A percentile compares a stretch with the other conserved stretches of the same genome.
Evolutionary conservation across 1,140 invertebrate species (phyloP).

Genomic region (Dufourea novaeangliae): DNA sequence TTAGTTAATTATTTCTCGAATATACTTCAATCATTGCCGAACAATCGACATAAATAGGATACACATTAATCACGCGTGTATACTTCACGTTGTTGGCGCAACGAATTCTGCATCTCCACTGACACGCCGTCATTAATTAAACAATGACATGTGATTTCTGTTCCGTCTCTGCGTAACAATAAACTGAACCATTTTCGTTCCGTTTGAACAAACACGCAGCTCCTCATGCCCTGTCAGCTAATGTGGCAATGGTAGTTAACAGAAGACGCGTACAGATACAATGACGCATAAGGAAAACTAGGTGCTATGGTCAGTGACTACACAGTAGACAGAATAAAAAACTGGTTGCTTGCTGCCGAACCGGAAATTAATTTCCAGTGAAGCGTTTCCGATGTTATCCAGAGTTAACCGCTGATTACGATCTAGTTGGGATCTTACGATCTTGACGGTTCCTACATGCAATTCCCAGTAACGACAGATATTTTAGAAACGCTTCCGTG

Average conservation of each 20-base stretch:
- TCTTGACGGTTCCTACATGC: background rate
- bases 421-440: constrained; percentile 14
- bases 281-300: background rate
- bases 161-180: background rate
- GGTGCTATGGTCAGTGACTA: background rate
- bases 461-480: constrained; percentile 42
- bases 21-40: background rate
- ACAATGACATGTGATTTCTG: background rate
- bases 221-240: background rate
- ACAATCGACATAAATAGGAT: constrained; percentile 11
- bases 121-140: constrained; percentile 22
- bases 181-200: background rate
- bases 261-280: background rate
- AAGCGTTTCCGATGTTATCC: background rate
- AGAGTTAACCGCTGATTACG: constrained; percentile 16
- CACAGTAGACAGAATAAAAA: background rate
- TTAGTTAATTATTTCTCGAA: constrained; percentile 11
- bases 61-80: background rate
- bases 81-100: background rate
- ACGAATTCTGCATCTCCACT: constrained; percentile 14
- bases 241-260: background rate
- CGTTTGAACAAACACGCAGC: too few species aligned
- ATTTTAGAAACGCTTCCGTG: constrained; percentile 26
- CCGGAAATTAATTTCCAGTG: constrained; percentile 33
- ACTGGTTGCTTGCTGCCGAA: background rate